Evolutionary conservation across 2,888 invertebrate species (phyloP), one percentile per base, ranked within the genome.

Genomic region (Periphyllus acericola): DNA sequence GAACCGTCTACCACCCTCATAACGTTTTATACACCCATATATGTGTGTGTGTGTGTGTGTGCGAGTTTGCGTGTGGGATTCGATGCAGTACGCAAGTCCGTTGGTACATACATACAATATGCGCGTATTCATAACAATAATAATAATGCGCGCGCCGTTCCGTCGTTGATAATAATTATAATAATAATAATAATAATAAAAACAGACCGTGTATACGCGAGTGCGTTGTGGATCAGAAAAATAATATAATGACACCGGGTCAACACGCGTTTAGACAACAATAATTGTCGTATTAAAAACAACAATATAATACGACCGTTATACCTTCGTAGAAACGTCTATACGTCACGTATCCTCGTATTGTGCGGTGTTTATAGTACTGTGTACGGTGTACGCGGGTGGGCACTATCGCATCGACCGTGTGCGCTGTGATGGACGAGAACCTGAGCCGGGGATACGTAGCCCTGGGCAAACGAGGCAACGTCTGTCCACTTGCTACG

Each of bases 361-460:
- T 25, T 60, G 60, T 21, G 6, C 25, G 1, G 60, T 60, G 60
- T n/a, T n/a, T 66, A 29, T 66, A 68, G 1, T 8, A n/a, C 0
- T 3, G 68, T 11, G 11, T 68, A n/a, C 25, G 8, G 29, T 68
- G 17, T n/a, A 29, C n/a, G 29, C 68, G n/a, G 25, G 29, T 68
- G 68, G 11, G 11, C 68, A 29, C 29, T 14, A 60, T 29, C n/a
- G 25, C 66, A 8, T 9, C n/a, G 9, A 66, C n/a, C n/a, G n/a
- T n/a, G 46, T n/a, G 46, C 66, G 0, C 8, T 88, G 91, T 90
- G 89, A 94, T 94, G 94, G 94, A 94, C 91, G 94, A 94, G 91
- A 94, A 94, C 89, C 91, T 94, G 88, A 94, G 94, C 82, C 93
- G 94, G 90, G 94, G 94, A 89, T 94, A 94, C 91, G 94, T 94